Conservation (phyloP, 2,113 vertebrate genomes). For the Plectropomus leopardus region DNA sequence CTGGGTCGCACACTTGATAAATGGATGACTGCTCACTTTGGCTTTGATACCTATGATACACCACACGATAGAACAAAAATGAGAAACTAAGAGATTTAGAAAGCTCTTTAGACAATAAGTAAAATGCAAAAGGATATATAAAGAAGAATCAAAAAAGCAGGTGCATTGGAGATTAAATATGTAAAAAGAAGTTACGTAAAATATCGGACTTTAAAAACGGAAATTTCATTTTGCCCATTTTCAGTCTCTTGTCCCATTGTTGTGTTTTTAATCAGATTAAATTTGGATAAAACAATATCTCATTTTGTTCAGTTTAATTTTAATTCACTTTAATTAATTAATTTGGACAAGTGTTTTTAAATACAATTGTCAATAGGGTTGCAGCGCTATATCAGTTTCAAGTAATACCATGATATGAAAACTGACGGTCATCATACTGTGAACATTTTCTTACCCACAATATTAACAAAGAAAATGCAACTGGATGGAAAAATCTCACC, state of each 20-base stretch:
- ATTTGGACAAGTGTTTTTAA: background rate
- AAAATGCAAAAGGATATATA: background rate
- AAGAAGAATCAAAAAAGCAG: background rate
- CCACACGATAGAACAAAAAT: background rate
- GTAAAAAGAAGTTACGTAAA: background rate
- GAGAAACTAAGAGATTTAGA: background rate
- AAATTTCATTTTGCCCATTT: background rate
- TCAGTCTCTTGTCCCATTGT: background rate
- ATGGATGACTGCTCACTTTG: slow-evolving; percentile 84
- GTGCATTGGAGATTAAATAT: background rate
- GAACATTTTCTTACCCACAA: too few species aligned
- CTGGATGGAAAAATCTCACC: too few species aligned
- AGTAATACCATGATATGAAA: too few species aligned
- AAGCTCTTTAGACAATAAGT: background rate
- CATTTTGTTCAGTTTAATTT: background rate
- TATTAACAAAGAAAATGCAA: too few species aligned
- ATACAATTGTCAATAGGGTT: background rate
- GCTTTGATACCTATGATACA: slow-evolving; percentile 79
- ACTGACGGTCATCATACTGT: too few species aligned
- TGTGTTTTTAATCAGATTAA: too few species aligned
- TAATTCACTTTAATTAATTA: background rate
- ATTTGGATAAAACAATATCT: background rate
- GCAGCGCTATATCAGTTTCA: too few species aligned
- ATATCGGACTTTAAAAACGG: background rate
- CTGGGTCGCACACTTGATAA: slow-evolving; percentile 90